Base-by-base conservation (phyloP, 2,888 invertebrate genomes). In the Clanis bilineata region DNA sequence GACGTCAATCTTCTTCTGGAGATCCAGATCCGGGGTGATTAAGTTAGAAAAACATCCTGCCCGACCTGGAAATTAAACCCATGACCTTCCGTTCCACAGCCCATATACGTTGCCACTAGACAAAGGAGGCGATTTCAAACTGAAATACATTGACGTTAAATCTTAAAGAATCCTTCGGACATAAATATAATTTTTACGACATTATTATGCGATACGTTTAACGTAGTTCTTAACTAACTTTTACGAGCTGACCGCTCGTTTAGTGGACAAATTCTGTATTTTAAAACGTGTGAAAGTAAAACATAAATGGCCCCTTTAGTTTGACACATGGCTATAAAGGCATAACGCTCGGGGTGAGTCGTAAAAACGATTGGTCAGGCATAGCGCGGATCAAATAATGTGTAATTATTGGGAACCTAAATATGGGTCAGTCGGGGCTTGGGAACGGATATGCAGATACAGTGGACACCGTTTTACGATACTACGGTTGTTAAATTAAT, bases 211-310 rank as follows among this genome's bases (percentile, higher is more conserved):
- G 73, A 69, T 74, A 66, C 71, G 73, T 78, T 69, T 68, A 75
- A 73, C 60, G 56, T 57, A 58, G 64, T 64, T 70, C 79, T 78
- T 85, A 80, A 80, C 79, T 70, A 82, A 76, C 62, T 70, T 89
- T 90, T 86, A 90, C 75, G 87, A 86, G 79, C 73, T 80, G 85
- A 80, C 83, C 83, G 79, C 76, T 85, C 82, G 79, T 84, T 82
- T 68, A 62, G 73, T 76, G 73, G 82, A 83, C 83, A 83, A 85
- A 88, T 84, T 81, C 82, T 75, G 78, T 68, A 71, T 86, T 85
- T 88, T 81, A 85, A 82, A 88, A 90, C 88, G 90, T 91, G 89
- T 89, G 90, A 91, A 89, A 88, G 86, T 85, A 81, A 80, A 87
- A 83, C 76, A 85, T 79, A 83, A 82, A 79, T 80, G 81, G 86